phyloP scores from a whole-genome alignment of 2,797 vertebrate species.

The Danio albolineatus region DNA sequence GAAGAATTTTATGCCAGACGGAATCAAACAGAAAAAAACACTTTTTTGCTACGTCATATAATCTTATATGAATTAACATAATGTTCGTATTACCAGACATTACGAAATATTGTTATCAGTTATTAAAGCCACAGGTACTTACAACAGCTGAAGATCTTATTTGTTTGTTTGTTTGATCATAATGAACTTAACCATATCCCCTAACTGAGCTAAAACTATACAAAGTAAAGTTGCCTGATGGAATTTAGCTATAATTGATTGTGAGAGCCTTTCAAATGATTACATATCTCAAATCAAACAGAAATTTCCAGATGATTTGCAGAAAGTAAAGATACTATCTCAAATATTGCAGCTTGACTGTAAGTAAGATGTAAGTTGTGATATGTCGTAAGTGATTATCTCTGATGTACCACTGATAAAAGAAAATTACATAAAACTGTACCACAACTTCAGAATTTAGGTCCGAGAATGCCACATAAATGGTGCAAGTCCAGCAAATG shows the following conservation, averaged over 20 bases:
- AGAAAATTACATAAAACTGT: slow-evolving; percentile 25
- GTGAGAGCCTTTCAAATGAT: slow-evolving; percentile 14
- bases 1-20: neutral
- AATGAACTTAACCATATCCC: too few species aligned
- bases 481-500: slow-evolving; percentile 67
- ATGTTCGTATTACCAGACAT: neutral
- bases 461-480: slow-evolving; percentile 50
- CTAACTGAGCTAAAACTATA: slow-evolving; percentile 19
- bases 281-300: slow-evolving; percentile 32
- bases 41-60: neutral
- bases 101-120: neutral
- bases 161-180: too few species aligned
- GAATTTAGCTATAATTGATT: slow-evolving; percentile 11
- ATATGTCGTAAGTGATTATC: slow-evolving; percentile 50
- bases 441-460: slow-evolving; percentile 41
- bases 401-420: slow-evolving; percentile 27
- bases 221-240: slow-evolving; percentile 7
- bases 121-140: slow-evolving; percentile 10
- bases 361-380: slow-evolving; percentile 38
- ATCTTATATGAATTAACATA: neutral
- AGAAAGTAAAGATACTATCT: slow-evolving; percentile 56
- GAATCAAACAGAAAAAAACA: too few species aligned
- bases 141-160: slow-evolving; percentile 19
- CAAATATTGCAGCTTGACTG: slow-evolving; percentile 44
- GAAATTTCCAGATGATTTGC: slow-evolving; percentile 27